phyloP scores from a whole-genome alignment of 2,888 invertebrate species.

The Harpalus rubripes region DNA sequence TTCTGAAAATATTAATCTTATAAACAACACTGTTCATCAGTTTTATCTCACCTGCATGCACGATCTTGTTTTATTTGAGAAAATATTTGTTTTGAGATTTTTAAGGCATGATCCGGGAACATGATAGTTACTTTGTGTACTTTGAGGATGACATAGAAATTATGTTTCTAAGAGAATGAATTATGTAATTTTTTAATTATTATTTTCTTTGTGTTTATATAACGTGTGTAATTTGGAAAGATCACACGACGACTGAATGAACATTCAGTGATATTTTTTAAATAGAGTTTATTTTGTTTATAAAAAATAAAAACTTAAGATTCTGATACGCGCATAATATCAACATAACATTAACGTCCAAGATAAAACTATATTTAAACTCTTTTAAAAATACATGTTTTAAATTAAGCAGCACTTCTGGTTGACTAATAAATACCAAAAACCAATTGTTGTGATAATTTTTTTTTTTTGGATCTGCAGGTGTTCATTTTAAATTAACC shows the following conservation, averaged over 20 bases:
- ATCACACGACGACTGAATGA: background rate
- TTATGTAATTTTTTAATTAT: conserved; percentile 27
- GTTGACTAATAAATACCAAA: no score
- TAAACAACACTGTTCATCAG: background rate
- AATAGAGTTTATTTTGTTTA: no score
- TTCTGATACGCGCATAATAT: no score
- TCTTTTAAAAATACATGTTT: no score
- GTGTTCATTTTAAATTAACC: no score
- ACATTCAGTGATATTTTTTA: no score
- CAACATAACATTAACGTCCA: no score
- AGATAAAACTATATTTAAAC: no score
- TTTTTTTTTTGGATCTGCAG: no score
- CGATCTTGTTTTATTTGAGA: background rate
- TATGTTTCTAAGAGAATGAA: background rate
- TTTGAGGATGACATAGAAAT: conserved; percentile 5
- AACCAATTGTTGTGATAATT: no score
- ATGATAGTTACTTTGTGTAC: background rate
- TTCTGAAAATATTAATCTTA: background rate
- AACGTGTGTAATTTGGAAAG: background rate
- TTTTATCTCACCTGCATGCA: conserved; percentile 13
- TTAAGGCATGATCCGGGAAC: background rate
- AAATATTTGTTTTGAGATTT: conserved; percentile 26
- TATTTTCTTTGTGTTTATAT: conserved; percentile 19
- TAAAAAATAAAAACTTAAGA: background rate
- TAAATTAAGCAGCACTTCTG: no score